phyloP scores from a whole-genome alignment of 2,113 vertebrate genomes.

The Naja naja region DNA sequence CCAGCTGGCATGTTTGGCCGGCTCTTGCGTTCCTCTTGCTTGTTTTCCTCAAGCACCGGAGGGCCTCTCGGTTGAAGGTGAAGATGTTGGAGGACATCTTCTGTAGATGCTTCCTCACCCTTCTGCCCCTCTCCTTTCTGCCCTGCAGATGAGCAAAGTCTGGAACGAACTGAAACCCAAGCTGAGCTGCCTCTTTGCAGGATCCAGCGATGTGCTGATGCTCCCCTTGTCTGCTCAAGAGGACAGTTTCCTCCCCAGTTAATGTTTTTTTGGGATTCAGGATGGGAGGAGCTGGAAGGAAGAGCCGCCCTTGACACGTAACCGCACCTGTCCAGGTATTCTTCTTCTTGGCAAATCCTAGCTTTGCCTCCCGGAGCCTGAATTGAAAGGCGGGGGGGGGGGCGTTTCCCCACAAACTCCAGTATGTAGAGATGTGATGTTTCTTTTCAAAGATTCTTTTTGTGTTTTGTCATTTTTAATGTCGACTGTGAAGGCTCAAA shows the following conservation, averaged over 20 bases:
- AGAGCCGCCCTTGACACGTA: conserved; percentile 34
- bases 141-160: conserved; percentile 89
- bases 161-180: conserved; percentile 94
- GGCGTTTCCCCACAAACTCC: conserved; percentile 23
- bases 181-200: conserved; percentile 83
- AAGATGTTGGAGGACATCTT: neutral
- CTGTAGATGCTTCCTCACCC: neutral
- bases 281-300: conserved; percentile 27
- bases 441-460: conserved; percentile 6
- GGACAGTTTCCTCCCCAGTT: conserved; percentile 67
- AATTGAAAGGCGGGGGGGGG: conserved; percentile 33
- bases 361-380: conserved; percentile 27
- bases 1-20: neutral
- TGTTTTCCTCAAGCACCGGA: neutral
- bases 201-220: conserved; percentile 68
- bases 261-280: conserved; percentile 29
- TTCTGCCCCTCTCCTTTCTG: neutral
- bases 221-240: conserved; percentile 70
- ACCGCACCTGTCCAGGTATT: conserved; percentile 33
- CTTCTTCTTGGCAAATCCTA: conserved; percentile 55
- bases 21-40: neutral
- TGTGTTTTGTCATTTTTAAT: neutral
- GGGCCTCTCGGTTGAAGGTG: neutral
- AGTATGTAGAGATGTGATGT: conserved; percentile 43
- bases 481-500: conserved; percentile 5